Percentiles rank a stretch among this genome's conserved stretches.
Evolutionary conservation across 92 coral and sea anemone species (phyloP).

Genomic region (Heteractis magnifica): DNA sequence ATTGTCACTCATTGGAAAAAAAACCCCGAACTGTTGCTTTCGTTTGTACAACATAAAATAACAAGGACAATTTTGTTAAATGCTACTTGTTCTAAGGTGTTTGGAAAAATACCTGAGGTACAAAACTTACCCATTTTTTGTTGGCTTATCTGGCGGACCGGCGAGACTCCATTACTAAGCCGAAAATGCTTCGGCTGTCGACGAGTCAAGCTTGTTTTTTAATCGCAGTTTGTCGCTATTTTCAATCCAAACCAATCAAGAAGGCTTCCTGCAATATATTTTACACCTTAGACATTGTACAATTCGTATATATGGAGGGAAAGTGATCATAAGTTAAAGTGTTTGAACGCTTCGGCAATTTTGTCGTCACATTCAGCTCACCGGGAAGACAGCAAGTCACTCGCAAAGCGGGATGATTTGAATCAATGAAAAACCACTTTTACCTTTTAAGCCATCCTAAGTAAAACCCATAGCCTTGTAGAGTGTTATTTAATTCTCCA

Average conservation of each 20-base stretch:
- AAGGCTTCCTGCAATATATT: background rate
- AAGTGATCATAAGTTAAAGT: background rate
- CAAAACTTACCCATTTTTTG: constrained; percentile 11
- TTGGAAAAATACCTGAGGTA: background rate
- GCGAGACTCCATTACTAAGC: constrained; percentile 10
- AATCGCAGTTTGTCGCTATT: background rate
- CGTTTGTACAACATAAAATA: background rate
- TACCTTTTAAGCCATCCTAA: constrained; percentile 14
- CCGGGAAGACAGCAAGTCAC: constrained; percentile 4
- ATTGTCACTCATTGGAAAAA: background rate
- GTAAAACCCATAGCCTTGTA: background rate
- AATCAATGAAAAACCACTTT: background rate
- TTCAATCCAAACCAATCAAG: background rate
- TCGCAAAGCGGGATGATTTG: constrained; percentile 5
- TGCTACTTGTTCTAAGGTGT: background rate
- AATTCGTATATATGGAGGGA: background rate
- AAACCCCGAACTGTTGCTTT: background rate
- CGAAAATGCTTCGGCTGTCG: constrained; percentile 14
- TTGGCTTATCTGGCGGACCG: background rate
- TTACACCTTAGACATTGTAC: background rate
- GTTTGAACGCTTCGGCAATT: constrained; percentile 8
- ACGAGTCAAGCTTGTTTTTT: constrained; percentile 14
- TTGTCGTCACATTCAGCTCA: background rate
- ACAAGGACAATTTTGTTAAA: background rate
- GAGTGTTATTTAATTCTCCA: background rate